Base-by-base conservation (phyloP, 2,888 invertebrate species). In the Platycheirus rosarum region DNA sequence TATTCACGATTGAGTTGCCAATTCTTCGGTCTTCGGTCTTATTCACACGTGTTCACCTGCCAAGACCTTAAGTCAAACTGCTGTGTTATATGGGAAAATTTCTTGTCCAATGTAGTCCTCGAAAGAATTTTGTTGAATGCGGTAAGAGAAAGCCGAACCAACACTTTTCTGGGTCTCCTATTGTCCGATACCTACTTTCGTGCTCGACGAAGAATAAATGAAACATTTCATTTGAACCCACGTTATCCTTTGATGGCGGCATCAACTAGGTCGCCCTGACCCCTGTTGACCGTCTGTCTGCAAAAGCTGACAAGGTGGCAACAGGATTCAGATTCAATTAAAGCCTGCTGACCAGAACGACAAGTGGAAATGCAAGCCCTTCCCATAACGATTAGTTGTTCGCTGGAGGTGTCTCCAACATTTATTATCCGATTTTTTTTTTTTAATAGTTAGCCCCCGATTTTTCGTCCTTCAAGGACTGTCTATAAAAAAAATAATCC, bases 21-120 rank as follows among this genome's bases (percentile, higher is more conserved):
- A 48, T 29, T 62, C 29, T 62, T 75, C 49, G 37, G 46, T n/a
- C n/a, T n/a, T n/a, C 16, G 53, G 20, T 62, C 71, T 76, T 29
- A n/a, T 60, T 75, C 66, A 62, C 70, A 76, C 80, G 80, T 80
- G 80, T 66, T 65, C 48, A 76, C 75, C 80, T 70, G 75, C 60
- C 80, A 70, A 75, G 66, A 66, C 76, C 35, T 76, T 76, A 76
- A 76, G 62, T 70, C 66, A 48, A 80, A 80, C 80, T 80, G 80
- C 76, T 75, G 80, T 70, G n/a, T n/a, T n/a, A 75, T 75, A 66
- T 63, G 65, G 70, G 70, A 66, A 44, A 42, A 80, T 60, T 70
- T 70, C 80, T 63, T 60, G 80, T 75, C 70, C 75, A 65, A 80
- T 75, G 75, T 60, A 66, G 65, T 60, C 32, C 48, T 23, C 63